phyloP scores from a whole-genome alignment of 2,888 invertebrate species.

The Cephus rjabovi region DNA sequence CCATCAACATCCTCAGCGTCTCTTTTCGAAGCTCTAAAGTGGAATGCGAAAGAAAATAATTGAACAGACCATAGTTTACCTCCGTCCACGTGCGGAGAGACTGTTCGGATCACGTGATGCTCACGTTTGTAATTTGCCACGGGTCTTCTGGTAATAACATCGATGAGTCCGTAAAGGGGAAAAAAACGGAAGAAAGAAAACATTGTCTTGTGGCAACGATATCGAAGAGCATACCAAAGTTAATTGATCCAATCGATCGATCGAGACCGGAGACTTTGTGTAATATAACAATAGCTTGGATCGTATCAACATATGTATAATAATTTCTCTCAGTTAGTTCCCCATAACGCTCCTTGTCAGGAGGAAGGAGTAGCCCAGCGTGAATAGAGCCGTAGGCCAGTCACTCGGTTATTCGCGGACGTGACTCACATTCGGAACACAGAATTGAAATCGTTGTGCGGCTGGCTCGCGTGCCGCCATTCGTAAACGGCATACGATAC shows the following conservation, averaged over 20 bases:
- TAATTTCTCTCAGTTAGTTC: not conserved
- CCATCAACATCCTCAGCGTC: not conserved
- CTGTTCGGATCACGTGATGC: not conserved
- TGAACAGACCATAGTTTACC: not conserved
- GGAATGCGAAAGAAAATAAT: not conserved
- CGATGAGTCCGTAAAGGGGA: not conserved
- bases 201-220: not conserved
- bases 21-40: not conserved
- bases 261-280: not conserved
- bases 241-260: not conserved
- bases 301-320: not conserved
- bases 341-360: not conserved
- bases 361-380: not conserved
- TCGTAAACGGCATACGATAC: not conserved
- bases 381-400: not conserved
- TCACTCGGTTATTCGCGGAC: conserved; percentile 41
- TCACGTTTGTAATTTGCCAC: not conserved
- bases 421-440: conserved; percentile 39
- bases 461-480: not conserved
- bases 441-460: not conserved
- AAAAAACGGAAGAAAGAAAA: not conserved
- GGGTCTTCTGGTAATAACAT: not conserved
- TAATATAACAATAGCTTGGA: not conserved
- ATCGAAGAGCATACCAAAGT: not conserved
- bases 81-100: not conserved